Evolutionary conservation across 2,113 vertebrate species (phyloP).

Genomic region (Ivindomyrus marchei): DNA sequence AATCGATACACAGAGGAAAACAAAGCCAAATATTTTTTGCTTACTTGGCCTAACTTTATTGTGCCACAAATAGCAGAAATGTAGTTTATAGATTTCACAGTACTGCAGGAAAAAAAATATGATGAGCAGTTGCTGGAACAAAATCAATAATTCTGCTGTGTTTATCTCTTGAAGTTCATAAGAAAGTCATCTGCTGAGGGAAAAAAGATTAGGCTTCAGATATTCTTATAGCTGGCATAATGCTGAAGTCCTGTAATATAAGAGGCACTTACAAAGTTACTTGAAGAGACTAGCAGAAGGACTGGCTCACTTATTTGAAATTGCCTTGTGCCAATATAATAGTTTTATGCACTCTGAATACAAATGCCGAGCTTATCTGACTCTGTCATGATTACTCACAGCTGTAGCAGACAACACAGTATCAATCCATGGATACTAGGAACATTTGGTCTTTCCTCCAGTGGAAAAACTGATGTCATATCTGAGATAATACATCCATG

Average conservation of each 20-base stretch:
- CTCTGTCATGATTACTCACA: conserved; percentile 9
- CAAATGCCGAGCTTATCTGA: conserved; percentile 14
- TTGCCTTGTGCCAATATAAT: conserved; percentile 14
- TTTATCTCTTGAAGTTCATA: conserved; percentile 9
- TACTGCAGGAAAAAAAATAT: not conserved
- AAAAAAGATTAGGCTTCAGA: conserved; percentile 9
- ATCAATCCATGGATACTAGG: not conserved
- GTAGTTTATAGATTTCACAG: not conserved
- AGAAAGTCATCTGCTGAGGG: conserved; percentile 9
- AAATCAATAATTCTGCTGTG: conserved; percentile 16
- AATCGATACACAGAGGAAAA: not conserved
- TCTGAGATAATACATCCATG: not conserved
- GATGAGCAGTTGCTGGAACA: not conserved
- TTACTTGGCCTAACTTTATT: not conserved
- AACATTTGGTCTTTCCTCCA: not conserved
- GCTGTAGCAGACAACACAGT: not conserved
- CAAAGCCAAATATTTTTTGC: not conserved
- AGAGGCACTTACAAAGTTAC: conserved; percentile 14
- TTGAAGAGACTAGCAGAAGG: conserved; percentile 15
- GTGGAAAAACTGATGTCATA: not conserved
- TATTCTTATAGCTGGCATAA: conserved; percentile 10
- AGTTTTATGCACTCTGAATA: conserved; percentile 12
- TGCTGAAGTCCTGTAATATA: not conserved
- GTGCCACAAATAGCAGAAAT: not conserved
- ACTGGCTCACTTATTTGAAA: conserved; percentile 16